These are phyloP conservation scores for Bellardia bayeri DNA, from an alignment of 2,888 invertebrate species.

Conservation along the genomic window DNA sequence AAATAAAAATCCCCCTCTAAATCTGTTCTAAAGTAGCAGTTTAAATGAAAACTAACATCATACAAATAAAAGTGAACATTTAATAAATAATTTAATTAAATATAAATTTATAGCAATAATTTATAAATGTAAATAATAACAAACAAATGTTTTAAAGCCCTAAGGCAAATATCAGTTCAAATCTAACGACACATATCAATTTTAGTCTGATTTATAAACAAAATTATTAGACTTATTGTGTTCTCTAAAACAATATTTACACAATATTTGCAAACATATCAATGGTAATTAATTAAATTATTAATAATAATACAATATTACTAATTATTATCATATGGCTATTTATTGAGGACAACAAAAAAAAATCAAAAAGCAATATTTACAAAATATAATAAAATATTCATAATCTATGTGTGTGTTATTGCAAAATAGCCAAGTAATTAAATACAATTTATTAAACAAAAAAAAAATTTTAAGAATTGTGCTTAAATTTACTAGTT, in stretches of 20 bases:
- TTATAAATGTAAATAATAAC: slow-evolving; percentile 11
- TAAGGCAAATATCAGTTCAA: slow-evolving; percentile 39
- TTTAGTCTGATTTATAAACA: slow-evolving; percentile 69
- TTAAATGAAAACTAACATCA: neutral
- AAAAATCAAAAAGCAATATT: slow-evolving; percentile 25
- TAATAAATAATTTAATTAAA: slow-evolving; percentile 16
- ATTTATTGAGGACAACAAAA: neutral
- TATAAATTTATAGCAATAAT: slow-evolving; percentile 1
- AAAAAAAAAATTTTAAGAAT: slow-evolving; percentile 6
- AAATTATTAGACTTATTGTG: slow-evolving; percentile 8
- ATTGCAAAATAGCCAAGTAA: neutral
- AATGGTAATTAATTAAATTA: slow-evolving; percentile 12
- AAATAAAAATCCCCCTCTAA: neutral
- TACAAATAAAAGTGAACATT: neutral
- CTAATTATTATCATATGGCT: neutral
- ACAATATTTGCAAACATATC: slow-evolving; percentile 40
- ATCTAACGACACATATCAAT: slow-evolving; percentile 69
- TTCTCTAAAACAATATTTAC: neutral
- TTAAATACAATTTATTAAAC: neutral
- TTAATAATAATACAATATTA: slow-evolving; percentile 5
- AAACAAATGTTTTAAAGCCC: slow-evolving; percentile 23
- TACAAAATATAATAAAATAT: neutral
- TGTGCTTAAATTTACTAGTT: slow-evolving; percentile 34
- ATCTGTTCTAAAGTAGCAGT: neutral
- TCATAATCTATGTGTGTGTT: neutral